These are phyloP conservation scores for Tachysurus vachellii DNA, from an alignment of 2,113 vertebrate genomes.

Conservation along the genomic window DNA sequence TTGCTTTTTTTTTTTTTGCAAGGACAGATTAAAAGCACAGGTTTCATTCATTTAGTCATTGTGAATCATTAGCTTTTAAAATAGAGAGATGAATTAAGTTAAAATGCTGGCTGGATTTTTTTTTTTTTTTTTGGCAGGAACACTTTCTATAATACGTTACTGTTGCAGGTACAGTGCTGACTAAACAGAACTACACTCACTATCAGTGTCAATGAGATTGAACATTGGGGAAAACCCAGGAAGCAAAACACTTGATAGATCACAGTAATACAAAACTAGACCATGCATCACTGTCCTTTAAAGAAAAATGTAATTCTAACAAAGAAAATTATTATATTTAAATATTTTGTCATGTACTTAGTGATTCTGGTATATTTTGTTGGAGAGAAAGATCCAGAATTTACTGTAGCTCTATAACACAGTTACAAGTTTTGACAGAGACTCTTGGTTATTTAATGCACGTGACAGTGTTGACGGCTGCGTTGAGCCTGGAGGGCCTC, in stretches of 20 bases:
- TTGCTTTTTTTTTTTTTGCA: neutral
- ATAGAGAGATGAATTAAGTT: neutral
- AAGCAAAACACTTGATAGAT: neutral
- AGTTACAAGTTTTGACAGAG: neutral
- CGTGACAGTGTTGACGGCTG: neutral
- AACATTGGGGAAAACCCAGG: neutral
- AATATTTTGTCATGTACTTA: neutral
- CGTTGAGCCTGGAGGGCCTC: neutral
- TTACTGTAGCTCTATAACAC: neutral
- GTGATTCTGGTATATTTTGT: neutral
- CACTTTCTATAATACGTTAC: neutral
- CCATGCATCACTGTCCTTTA: neutral
- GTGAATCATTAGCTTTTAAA: neutral
- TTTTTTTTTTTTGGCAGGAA: neutral
- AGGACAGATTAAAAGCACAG: neutral
- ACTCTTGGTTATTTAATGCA: neutral
- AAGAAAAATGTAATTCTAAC: neutral
- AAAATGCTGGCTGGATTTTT: neutral
- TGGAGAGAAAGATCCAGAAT: neutral
- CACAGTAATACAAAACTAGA: neutral
- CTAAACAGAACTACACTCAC: neutral
- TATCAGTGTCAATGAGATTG: slow-evolving; percentile 4
- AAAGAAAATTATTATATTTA: too few relatives aligned
- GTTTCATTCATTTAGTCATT: neutral
- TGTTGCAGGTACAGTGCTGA: slow-evolving; percentile 21